Conservation (phyloP, 2,113 vertebrate genomes). For the Solenodon paradoxus region DNA sequence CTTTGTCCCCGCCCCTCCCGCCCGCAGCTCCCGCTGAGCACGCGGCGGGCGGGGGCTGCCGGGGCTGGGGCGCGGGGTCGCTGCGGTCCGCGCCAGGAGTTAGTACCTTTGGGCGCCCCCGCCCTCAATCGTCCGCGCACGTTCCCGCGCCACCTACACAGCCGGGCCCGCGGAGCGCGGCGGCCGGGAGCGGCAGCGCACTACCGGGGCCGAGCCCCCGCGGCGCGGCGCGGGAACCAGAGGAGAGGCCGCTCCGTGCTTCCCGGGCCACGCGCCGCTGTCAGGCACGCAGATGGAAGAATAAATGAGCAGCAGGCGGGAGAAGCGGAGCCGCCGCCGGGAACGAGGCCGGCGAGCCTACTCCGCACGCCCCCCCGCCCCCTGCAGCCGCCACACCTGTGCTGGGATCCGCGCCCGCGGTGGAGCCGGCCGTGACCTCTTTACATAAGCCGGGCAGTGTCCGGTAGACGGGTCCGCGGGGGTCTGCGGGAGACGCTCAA, state of each 20-base stretch:
- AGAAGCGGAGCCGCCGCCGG: not conserved
- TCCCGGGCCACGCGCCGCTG: not conserved
- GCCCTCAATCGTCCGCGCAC: not conserved
- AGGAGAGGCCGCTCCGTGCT: not conserved
- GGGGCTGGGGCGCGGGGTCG: not conserved
- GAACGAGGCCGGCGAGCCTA: not conserved
- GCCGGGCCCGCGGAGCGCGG: not conserved
- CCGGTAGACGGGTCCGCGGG: not conserved
- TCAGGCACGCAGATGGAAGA: constrained; percentile 48
- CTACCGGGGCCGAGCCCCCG: not conserved
- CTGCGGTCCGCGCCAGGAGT: not conserved
- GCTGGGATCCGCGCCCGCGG: not conserved
- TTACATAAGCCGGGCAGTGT: not conserved
- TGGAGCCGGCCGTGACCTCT: not conserved
- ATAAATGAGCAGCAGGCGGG: not conserved
- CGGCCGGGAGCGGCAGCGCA: not conserved
- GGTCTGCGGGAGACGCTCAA: not conserved
- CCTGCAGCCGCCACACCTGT: constrained; percentile 50
- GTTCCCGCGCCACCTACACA: not conserved
- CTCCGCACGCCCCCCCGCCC: rapidly evolving
- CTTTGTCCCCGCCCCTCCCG: not conserved
- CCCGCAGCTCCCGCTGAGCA: not conserved
- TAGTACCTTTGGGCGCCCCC: not conserved
- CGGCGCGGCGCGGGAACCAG: not conserved
- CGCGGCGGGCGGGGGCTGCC: not conserved